A percentile compares a stretch with the other conserved stretches of the same genome.
These are phyloP conservation scores for Euphonia xanthogaster DNA, from an alignment of 2,797 vertebrate genomes.

Conservation along the genomic window DNA sequence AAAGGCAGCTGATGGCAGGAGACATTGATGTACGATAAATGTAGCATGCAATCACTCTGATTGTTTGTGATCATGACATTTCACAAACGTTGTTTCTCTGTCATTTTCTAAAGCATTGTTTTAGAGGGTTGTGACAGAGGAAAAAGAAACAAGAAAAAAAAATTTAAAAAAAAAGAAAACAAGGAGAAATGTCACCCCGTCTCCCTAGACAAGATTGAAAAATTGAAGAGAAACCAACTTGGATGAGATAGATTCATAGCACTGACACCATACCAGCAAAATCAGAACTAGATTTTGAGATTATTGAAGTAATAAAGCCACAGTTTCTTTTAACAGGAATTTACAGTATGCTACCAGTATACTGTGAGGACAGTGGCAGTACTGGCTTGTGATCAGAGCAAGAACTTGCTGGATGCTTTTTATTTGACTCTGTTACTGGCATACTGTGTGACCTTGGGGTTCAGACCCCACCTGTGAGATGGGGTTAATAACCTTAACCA, in stretches of 20 bases:
- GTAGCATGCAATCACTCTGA: constrained; percentile 67
- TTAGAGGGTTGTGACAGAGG: constrained; percentile 58
- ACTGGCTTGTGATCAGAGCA: neutral
- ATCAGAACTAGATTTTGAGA: constrained; percentile 42
- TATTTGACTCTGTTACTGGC: neutral
- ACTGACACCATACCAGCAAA: neutral
- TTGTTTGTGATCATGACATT: constrained; percentile 73
- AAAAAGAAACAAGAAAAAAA: neutral
- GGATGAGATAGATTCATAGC: neutral
- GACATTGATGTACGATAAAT: constrained; percentile 59
- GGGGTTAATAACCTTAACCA: neutral
- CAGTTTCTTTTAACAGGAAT: neutral
- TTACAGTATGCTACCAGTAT: neutral
- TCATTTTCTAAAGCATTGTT: constrained; percentile 75
- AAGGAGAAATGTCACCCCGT: constrained; percentile 59
- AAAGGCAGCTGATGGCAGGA: constrained; percentile 6
- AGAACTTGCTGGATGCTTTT: neutral
- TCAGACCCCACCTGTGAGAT: neutral
- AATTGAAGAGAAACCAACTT: constrained; percentile 37
- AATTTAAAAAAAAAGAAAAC: neutral
- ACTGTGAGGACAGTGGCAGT: neutral
- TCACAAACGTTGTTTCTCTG: constrained; percentile 70
- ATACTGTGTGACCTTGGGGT: neutral
- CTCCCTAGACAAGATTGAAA: constrained; percentile 57
- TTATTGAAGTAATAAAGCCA: constrained; percentile 12